Evolutionary conservation across 2,888 invertebrate genomes (phyloP).

Genomic region (Peribatodes rhomboidaria): DNA sequence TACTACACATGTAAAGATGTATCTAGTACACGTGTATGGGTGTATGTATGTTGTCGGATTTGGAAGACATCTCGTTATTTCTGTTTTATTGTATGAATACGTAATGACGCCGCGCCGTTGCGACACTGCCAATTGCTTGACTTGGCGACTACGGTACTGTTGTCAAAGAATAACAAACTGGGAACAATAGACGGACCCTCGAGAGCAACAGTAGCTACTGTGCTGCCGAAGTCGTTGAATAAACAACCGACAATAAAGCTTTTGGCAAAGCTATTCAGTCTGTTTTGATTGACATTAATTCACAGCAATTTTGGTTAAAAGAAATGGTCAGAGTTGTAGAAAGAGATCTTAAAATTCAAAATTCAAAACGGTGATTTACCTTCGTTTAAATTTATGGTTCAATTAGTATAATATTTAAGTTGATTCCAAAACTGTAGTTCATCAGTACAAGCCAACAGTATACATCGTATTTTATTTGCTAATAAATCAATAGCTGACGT

Average conservation of each 20-base stretch:
- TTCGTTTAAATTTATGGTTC: slow-evolving; percentile 25
- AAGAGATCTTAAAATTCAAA: slow-evolving; percentile 3
- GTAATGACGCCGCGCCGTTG: slow-evolving; percentile 72
- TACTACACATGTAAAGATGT: slow-evolving; percentile 35
- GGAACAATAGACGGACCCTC: slow-evolving; percentile 28
- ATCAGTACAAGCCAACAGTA: slow-evolving; percentile 23
- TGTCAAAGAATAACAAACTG: slow-evolving; percentile 62
- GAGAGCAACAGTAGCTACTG: neutral
- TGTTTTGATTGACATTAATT: neutral
- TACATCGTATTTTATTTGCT: slow-evolving; percentile 30
- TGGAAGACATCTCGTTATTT: slow-evolving; percentile 78
- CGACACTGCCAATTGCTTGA: slow-evolving; percentile 81
- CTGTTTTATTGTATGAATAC: slow-evolving; percentile 85
- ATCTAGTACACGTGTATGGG: slow-evolving; percentile 31
- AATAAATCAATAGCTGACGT: slow-evolving; percentile 36
- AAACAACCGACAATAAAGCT: slow-evolving; percentile 2
- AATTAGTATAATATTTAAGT: slow-evolving; percentile 23
- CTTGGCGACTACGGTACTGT: slow-evolving; percentile 71
- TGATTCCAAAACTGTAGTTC: slow-evolving; percentile 30
- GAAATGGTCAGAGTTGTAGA: neutral
- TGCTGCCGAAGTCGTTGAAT: neutral
- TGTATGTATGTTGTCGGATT: slow-evolving; percentile 56
- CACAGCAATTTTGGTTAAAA: neutral
- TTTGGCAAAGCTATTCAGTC: neutral
- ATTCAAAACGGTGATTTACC: slow-evolving; percentile 7